Evolutionary conservation across 2,888 invertebrate genomes (phyloP).

Genomic region (Heliconius cydno): DNA sequence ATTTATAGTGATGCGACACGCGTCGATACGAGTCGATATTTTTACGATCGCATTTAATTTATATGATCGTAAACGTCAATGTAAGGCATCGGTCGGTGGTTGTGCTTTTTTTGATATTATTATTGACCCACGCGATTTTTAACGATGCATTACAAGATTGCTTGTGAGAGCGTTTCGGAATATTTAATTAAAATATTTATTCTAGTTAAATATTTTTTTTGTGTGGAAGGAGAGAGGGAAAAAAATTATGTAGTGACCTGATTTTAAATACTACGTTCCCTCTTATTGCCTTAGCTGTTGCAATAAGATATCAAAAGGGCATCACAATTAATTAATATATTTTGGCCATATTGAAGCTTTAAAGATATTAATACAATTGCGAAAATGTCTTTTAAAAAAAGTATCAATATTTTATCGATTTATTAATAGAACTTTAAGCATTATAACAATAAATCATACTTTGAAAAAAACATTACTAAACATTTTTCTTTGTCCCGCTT

Average conservation of each 20-base stretch:
- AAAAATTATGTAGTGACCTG: not conserved
- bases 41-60: slow-evolving; percentile 79
- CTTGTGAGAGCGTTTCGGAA: slow-evolving; percentile 32
- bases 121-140: slow-evolving; percentile 72
- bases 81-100: slow-evolving; percentile 64
- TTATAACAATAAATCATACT: no score
- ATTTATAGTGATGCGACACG: slow-evolving; percentile 74
- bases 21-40: slow-evolving; percentile 71
- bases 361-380: no score
- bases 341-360: no score
- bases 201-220: not conserved
- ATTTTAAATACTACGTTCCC: not conserved
- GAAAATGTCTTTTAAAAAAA: no score
- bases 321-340: no score
- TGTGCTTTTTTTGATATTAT: slow-evolving; percentile 55
- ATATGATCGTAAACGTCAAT: slow-evolving; percentile 78
- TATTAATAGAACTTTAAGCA: no score
- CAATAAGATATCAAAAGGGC: no score
- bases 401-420: no score
- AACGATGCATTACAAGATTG: slow-evolving; percentile 74
- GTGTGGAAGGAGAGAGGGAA: not conserved
- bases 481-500: no score
- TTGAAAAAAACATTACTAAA: no score
- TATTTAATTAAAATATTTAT: not conserved
- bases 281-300: no score